Evolutionary conservation across 1,140 invertebrate species (phyloP), one percentile per base, ranked within the genome.

Genomic region (Oncopeltus fasciatus): DNA sequence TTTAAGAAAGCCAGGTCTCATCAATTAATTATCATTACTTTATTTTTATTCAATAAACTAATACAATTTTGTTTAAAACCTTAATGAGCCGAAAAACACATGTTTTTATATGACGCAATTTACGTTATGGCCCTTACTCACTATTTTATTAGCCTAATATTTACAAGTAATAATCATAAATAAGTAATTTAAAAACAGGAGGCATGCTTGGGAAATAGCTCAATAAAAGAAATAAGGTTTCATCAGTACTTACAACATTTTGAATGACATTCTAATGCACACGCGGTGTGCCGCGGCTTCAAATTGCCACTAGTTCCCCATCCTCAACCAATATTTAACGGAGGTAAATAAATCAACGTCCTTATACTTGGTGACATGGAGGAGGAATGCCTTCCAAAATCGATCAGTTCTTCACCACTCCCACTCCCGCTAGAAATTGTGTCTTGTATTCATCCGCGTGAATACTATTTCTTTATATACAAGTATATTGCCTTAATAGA

Each of bases 181-280:
- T n/a, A n/a, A n/a, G n/a, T n/a, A n/a, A n/a, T n/a, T n/a, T n/a
- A n/a, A n/a, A n/a, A n/a, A n/a, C n/a, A n/a, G n/a, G n/a, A n/a
- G n/a, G n/a, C n/a, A n/a, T n/a, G n/a, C n/a, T n/a, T n/a, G n/a
- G n/a, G n/a, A n/a, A n/a, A n/a, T n/a, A n/a, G n/a, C n/a, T n/a
- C n/a, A n/a, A n/a, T n/a, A n/a, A n/a, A n/a, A n/a, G n/a, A n/a
- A n/a, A n/a, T n/a, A n/a, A n/a, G n/a, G n/a, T n/a, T n/a, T n/a
- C n/a, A n/a, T n/a, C n/a, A n/a, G n/a, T n/a, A 60, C 58, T 44
- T 60, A 60, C 58, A n/a, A 31, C 58, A 60, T 60, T 60, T 60
- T 60, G 2, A 21, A n/a, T n/a, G n/a, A n/a, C n/a, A 8, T 60
- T 44, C 24, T 43, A 20, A 18, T 44, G 38, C 58, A 60, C 58